Evolutionary conservation across 2,113 vertebrate species (phyloP), one percentile per base, ranked within the genome.

Genomic region (Ochotona princeps): DNA sequence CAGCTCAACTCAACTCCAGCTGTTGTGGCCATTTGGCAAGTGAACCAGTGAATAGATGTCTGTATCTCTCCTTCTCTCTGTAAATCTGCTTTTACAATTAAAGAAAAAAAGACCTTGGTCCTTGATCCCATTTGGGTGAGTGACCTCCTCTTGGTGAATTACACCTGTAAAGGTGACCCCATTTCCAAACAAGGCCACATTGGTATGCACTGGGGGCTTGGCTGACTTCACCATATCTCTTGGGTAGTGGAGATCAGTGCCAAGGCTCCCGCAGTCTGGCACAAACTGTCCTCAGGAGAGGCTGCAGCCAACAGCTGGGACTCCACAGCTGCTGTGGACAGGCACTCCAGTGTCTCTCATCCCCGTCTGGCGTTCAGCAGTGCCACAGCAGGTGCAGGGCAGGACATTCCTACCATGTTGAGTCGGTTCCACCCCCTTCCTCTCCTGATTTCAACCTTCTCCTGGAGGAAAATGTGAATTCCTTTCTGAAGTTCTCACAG

Each of bases 311-410:
- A 25, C 21, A 51, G 17, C 3, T 65, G 51, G 83, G 38, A 17
- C 5, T 4, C 7, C 23, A 18, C 4, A 13, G 26, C 47, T 1
- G 0, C 8, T 76, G 69, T 57, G 47, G 76, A 44, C 2, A 0
- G 82, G 63, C n/a, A 13, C 11, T 25, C 6, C 0, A 8, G 47
- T 61, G 51, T 15, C 28, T 47, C 14, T 69, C n/a, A 15, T 17
- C 35, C 60, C 61, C 47, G 17, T 49, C 26, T 23, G 26, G 10
- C 0, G 1, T 26, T 7, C 66, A 72, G 65, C 9, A 51, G 30
- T 30, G 8, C 30, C 65, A 32, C 21, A 75, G 38, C n/a, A 17
- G 28, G 35, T 44, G 26, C 61, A 17, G 51, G 75, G 82, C 30
- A 63, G 74, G 44, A 6, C 17, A 4, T 20, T 15, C 44, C 38